Base-by-base conservation (phyloP, 2,888 invertebrate species). In the Macaria notata region DNA sequence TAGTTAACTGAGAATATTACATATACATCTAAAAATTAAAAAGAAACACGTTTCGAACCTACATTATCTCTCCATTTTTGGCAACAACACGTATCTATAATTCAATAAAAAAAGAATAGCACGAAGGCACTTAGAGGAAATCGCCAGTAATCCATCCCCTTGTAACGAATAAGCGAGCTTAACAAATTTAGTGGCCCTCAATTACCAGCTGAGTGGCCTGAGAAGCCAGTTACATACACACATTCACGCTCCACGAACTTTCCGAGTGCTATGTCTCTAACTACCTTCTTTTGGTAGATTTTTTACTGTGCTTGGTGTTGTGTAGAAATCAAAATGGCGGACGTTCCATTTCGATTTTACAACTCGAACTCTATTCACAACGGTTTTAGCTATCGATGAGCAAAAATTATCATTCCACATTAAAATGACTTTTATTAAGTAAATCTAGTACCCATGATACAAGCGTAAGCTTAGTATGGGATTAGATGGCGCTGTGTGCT, bases 171-270 rank as follows among this genome's bases (percentile, higher is more conserved):
- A 79, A 82, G 76, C 72, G 72, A 76, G 77, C 76, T 79, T 75
- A 79, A 78, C 77, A 79, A 81, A 82, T 82, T 81, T 78, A 76
- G 72, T 74, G 80, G 75, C 72, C 73, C 75, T 72, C 78, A 77
- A 80, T 83, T 79, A 81, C 70, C 55, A 65, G 60, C 63, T 63
- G 69, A 67, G 70, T 70, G 66, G 68, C 62, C 59, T 61, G 46
- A 57, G 66, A 69, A 68, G 52, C 53, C 56, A 45, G 49, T 31
- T 49, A 41, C 44, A 42, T 51, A 56, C 47, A 54, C 36, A 41
- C 49, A 46, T 54, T 47, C 54, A 52, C 51, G 49, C 31, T 51
- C 30, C 36, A 39, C 9, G 42, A 41, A 47, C 55, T 54, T 62
- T 60, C 45, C 60, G 59, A 62, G 63, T 61, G 61, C 51, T 38